Base-by-base conservation (phyloP, 2,797 vertebrate genomes). In the Podarcis lilfordi region DNA sequence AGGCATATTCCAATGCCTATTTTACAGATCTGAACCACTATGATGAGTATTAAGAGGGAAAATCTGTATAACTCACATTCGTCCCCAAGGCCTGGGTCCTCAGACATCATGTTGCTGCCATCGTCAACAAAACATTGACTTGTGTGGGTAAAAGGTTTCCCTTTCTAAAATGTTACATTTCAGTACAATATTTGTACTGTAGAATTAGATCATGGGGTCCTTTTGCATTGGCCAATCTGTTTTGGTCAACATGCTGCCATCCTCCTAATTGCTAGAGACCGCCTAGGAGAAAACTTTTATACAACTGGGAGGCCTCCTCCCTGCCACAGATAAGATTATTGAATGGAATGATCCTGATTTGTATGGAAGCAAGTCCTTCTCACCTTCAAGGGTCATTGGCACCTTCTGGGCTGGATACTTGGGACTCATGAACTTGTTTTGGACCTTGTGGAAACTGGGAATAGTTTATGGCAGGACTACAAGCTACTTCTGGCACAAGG, bases 21-120 rank as follows among this genome's bases (percentile, higher is more conserved):
- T 99, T 99, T 96, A 98, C 98, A 90, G 99, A 99, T 97, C 98
- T 99, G 97, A 99, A 99, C 96, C 98, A 98, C 96, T 99, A 99
- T 17, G 99, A 99, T 86, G 99, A 99, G 93, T 99, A 99, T 97
- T 99, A 98, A 86, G 97, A 78, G 84, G 93, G 80, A 1, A 55
- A 55, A 55, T 91, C 85, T 88, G 9, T 84, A 84, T 92, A 29
- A 93, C 87, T 91, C 92, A 94, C 90, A 94, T 91, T 88, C 92
- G 64, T 89, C 92, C 90, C 95, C 81, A 92, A 91, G 92, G 92
- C 95, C 91, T 95, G 92, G 93, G 92, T 90, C 94, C 94, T 95
- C 95, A 95, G 94, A 96, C 88, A 75, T 93, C 91, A 89, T 94
- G 91, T 88, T 88, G 88, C 92, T 95, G 89, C 94, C 92, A 86